Base-by-base conservation (phyloP, 2,797 vertebrate species). In the Danionella dracula region DNA sequence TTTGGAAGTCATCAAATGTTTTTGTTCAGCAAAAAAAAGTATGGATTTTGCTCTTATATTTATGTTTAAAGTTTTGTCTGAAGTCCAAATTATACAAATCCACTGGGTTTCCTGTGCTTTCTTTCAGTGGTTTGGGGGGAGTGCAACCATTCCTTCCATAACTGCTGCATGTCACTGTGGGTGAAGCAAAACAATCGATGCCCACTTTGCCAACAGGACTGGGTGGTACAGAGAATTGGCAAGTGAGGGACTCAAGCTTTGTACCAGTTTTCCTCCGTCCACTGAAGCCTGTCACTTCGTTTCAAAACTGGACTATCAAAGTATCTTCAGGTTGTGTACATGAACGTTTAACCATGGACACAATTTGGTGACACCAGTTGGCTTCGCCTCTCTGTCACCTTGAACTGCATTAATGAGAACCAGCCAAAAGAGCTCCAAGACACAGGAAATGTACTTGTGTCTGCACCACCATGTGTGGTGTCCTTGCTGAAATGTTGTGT, bases 171-270 rank as follows among this genome's bases (percentile, higher is more conserved):
- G 97, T 99, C 96, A 42, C 87, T 99, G 46, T 99, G 97, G 96
- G 97, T 99, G 85, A 99, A 99, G 83, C 96, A 99, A 88, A 99
- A 99, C 90, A 99, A 99, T 53, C 93, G 97, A 69, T 99, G 97
- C 66, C 96, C 97, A 1, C 91, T 99, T 53, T 99, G 97, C 88
- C 97, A 99, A 83, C 97, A 99, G 84, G 97, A 99, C 88, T 99
- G 97, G 96, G 97, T 99, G 72, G 97, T 99, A 61, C 97, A 99
- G 75, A 94, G 97, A 90, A 99, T 99, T 53, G 97, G 97, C 80
- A 99, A 99, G 86, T 99, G 87, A 92, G 67, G n/a, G 74, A 1
- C 2, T 8, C 5, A 4, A 32, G 9, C 40, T 21, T 16, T 21
- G 29, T 11, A 13, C n/a, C 31, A 34, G 15, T 0, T 23, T n/a